Conservation (phyloP, 2,113 vertebrate genomes). For the Rana temporaria region DNA sequence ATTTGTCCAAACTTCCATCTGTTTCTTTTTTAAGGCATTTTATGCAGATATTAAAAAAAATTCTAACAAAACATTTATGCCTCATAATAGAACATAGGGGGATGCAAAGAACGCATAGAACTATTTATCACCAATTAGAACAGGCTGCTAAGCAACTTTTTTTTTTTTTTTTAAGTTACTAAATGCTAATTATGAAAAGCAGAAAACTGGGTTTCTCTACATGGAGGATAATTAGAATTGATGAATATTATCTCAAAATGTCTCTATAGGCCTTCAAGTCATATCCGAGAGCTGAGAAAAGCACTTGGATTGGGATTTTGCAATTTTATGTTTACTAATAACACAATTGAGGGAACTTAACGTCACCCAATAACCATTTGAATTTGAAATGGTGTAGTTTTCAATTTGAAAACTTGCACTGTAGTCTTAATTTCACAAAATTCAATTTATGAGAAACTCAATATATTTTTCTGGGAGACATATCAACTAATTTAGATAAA, state of each 20-base stretch:
- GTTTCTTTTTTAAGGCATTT: slow-evolving; percentile 25
- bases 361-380: slow-evolving; percentile 25
- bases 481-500: too few relatives aligned
- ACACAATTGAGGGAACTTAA: slow-evolving; percentile 34
- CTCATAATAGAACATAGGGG: background rate
- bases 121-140: slow-evolving; percentile 48
- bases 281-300: background rate
- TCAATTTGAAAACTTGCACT: background rate
- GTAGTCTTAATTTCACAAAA: slow-evolving; percentile 16
- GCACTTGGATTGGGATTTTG: slow-evolving; percentile 22
- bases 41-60: slow-evolving; percentile 12
- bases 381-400: slow-evolving; percentile 1
- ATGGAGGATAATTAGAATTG: slow-evolving; percentile 50
- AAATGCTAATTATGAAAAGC: slow-evolving; percentile 50
- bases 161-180: slow-evolving; percentile 36
- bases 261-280: slow-evolving; percentile 7
- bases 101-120: slow-evolving; percentile 22
- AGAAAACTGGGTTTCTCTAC: slow-evolving; percentile 32
- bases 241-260: slow-evolving; percentile 36
- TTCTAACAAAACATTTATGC: slow-evolving; percentile 27
- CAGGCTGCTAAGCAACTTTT: slow-evolving; percentile 7
- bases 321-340: slow-evolving; percentile 49
- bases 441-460: slow-evolving; percentile 1
- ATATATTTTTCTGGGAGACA: background rate
- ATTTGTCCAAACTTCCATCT: slow-evolving; percentile 14